Evolutionary conservation across 2,797 vertebrate species (phyloP), one percentile per base, ranked within the genome.

Genomic region (Botia almorhae): DNA sequence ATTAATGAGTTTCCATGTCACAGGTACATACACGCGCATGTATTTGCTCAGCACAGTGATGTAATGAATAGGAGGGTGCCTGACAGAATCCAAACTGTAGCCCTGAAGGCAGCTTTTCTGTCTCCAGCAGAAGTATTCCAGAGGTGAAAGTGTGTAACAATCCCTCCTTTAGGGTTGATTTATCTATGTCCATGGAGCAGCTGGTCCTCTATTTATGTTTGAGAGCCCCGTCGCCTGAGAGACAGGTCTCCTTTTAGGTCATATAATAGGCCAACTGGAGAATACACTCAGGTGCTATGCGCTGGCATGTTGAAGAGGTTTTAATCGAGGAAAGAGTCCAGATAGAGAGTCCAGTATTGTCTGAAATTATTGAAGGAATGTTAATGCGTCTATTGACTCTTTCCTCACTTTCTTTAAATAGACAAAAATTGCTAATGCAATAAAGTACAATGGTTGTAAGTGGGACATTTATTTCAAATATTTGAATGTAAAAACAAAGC

Each of bases 241-340:
- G 29, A 78, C 65, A 63, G 74, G 58, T 26, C 21, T 76, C 5
- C 61, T 0, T 76, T 89, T 87, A 87, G 80, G 78, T 89, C 87
- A 87, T 78, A 85, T 80, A 85, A 89, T 83, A 78, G 87, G 89
- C 92, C 81, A 29, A 87, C 82, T 89, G 85, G 85, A 88, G 87
- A 90, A 89, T 81, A 70, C 75, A 69, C 84, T 89, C 89, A 91
- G 90, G 91, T 92, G 89, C 87, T 89, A 81, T 90, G 85, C 81
- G 83, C 81, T 86, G 89, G 89, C 89, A 91, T 17, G 81, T 7
- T 53, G 56, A 61, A 53, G n/a, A 71, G 21, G 69, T 23, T n/a
- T 50, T 8, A 26, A 69, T 53, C 29, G 16, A 19, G 16, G 4
- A 63, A 39, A 51, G 13, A 65, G 21, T 11, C 7, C 21, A 46